A percentile compares a stretch with the other conserved stretches of the same genome.
Conservation (phyloP, 2,113 vertebrate species). For the Eurypyga helias region DNA sequence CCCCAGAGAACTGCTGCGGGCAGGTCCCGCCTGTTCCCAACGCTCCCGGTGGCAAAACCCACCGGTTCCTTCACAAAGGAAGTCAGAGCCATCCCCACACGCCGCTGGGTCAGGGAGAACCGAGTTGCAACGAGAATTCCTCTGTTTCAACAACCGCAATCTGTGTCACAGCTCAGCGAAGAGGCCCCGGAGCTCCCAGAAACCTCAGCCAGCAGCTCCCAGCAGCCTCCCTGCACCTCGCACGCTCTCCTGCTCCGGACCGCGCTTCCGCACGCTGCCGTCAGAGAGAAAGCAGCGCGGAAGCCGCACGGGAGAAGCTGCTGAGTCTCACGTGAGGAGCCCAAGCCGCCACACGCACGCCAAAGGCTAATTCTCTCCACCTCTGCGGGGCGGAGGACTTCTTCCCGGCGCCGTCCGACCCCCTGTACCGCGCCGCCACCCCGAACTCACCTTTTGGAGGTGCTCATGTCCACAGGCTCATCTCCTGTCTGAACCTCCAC, state of each 20-base stretch:
- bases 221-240: not conserved
- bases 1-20: not conserved
- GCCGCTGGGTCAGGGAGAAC: not conserved
- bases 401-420: no score
- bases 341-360: fast-evolving
- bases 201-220: not conserved
- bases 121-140: not conserved
- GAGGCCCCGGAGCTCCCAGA: not conserved
- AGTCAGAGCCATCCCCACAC: not conserved
- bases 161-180: not conserved
- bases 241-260: not conserved
- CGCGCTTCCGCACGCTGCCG: not conserved
- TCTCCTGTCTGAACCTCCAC: slow-evolving; percentile 88
- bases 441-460: slow-evolving; percentile 87
- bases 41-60: not conserved
- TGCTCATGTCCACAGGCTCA: slow-evolving; percentile 96
- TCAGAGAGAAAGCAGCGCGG: not conserved
- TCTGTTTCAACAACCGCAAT: not conserved
- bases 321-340: not conserved
- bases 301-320: not conserved
- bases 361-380: not conserved
- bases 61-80: not conserved
- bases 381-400: not conserved
- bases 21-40: not conserved
- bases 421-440: not conserved